A percentile compares a stretch with the other conserved stretches of the same genome.
Evolutionary conservation across 2,888 invertebrate genomes (phyloP).

Genomic region (Crematogaster levior): DNA sequence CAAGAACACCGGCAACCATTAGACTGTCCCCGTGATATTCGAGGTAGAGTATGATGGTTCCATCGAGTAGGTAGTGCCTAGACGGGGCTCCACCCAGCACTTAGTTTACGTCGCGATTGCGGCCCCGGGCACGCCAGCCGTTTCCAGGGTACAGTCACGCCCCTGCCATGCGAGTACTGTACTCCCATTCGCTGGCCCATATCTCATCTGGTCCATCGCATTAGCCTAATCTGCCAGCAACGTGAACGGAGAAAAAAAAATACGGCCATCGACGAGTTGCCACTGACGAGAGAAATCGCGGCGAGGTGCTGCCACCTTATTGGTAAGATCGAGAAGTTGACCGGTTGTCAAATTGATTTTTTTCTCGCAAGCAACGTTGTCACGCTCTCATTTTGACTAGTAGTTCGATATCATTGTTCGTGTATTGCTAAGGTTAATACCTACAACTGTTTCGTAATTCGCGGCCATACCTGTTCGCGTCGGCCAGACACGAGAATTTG

Average conservation of each 20-base stretch:
- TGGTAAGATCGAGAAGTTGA: slow-evolving; percentile 78
- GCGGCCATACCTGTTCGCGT: slow-evolving; percentile 2
- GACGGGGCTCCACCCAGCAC: slow-evolving; percentile 85
- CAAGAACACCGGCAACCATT: slow-evolving; percentile 80
- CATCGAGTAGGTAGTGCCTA: slow-evolving; percentile 85
- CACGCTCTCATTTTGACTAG: slow-evolving; percentile 31
- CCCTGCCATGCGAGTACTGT: slow-evolving; percentile 85
- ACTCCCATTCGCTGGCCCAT: slow-evolving; percentile 86
- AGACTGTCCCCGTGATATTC: slow-evolving; percentile 74
- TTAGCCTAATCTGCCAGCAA: slow-evolving; percentile 84
- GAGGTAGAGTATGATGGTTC: slow-evolving; percentile 84
- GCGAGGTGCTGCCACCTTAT: slow-evolving; percentile 84
- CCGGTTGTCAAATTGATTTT: slow-evolving; percentile 81
- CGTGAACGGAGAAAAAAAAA: slow-evolving; percentile 73
- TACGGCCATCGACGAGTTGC: slow-evolving; percentile 84
- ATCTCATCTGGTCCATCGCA: slow-evolving; percentile 86
- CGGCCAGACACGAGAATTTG: slow-evolving; percentile 1
- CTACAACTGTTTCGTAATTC: neutral
- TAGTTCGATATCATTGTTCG: slow-evolving; percentile 30
- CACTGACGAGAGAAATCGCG: slow-evolving; percentile 76
- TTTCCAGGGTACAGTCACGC: slow-evolving; percentile 88
- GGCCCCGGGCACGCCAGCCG: slow-evolving; percentile 87
- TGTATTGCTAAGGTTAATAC: slow-evolving; percentile 11
- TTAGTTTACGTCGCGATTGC: slow-evolving; percentile 87
- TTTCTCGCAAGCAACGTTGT: slow-evolving; percentile 50